Evolutionary conservation across 2,797 vertebrate species (phyloP).

Genomic region (Phylloscopus collybita): DNA sequence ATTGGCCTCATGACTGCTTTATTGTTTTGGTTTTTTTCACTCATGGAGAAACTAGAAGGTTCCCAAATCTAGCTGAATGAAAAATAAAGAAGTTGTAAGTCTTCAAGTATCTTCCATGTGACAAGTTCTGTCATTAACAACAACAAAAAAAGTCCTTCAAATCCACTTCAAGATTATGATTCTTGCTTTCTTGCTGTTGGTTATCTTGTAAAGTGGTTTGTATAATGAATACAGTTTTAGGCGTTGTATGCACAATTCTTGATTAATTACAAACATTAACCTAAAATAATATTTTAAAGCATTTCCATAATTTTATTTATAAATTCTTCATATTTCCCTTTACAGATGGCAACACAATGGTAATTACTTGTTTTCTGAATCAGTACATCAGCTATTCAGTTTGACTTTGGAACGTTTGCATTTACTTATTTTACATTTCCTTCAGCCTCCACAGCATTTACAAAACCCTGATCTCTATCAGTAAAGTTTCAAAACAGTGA

Average conservation of each 20-base stretch:
- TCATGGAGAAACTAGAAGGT: neutral
- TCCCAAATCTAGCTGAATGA: neutral
- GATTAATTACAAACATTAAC: neutral
- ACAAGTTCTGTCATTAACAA: neutral
- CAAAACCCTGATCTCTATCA: neutral
- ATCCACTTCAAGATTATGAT: neutral
- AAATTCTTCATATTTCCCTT: neutral
- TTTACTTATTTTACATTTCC: constrained; percentile 5
- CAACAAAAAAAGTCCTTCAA: neutral
- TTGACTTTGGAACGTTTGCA: neutral
- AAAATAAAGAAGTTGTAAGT: accelerated
- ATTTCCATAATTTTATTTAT: neutral
- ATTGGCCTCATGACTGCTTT: neutral
- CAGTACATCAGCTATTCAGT: neutral
- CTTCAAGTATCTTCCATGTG: neutral
- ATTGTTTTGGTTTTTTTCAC: neutral
- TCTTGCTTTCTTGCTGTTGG: neutral
- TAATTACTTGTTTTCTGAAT: neutral
- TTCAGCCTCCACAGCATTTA: neutral
- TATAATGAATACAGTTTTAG: neutral
- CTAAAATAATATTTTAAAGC: neutral
- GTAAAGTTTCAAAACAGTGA: neutral
- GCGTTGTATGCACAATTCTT: neutral
- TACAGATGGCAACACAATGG: neutral
- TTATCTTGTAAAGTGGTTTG: neutral